Conservation (phyloP, 1,140 invertebrate genomes). For the Lepidurus couesii region DNA sequence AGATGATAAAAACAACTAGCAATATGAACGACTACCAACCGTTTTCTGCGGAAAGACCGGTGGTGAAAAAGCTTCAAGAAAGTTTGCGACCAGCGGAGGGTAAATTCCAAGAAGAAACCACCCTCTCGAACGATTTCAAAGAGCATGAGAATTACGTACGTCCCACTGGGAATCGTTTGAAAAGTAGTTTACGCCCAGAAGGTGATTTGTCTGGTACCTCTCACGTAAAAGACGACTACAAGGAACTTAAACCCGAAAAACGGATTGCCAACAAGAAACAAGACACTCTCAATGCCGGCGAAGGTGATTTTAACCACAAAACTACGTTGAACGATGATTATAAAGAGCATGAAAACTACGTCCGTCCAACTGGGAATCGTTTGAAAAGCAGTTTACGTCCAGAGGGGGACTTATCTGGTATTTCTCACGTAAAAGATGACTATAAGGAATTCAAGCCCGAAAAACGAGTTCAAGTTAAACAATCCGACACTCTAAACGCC, state of each 20-base stretch:
- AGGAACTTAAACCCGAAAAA: not conserved
- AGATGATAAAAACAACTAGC: not conserved
- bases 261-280: not conserved
- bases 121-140: not conserved
- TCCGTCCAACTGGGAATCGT: not conserved
- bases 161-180: not conserved
- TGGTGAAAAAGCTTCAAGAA: not conserved
- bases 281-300: not conserved
- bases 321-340: not conserved
- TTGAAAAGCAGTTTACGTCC: not conserved
- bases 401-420: not conserved
- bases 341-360: not conserved
- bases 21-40: not conserved
- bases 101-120: not conserved
- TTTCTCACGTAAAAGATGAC: not conserved
- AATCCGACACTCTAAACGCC: not conserved
- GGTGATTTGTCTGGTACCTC: not conserved
- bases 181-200: not conserved
- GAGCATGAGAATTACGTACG: not conserved
- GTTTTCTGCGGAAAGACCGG: not conserved
- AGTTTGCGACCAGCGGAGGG: not conserved
- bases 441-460: slow-evolving; percentile 3
- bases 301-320: not conserved
- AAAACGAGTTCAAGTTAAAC: not conserved
- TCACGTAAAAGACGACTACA: not conserved